Conservation (phyloP, 53 echinoderm and acorn worm species). For the Paracentrotus lividus region DNA sequence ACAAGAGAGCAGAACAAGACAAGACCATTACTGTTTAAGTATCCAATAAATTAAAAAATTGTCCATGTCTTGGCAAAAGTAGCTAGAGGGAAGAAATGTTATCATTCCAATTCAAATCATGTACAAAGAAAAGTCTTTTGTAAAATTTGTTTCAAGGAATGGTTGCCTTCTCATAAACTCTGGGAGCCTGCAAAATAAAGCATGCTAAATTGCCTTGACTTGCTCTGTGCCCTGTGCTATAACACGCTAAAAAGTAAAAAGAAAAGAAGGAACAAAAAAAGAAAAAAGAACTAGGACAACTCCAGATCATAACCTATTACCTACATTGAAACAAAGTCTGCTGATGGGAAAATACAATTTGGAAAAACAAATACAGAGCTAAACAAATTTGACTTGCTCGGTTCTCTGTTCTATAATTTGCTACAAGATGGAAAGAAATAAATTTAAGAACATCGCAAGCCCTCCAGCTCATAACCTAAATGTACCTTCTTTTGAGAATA, state of each 20-base stretch:
- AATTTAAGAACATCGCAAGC: background rate
- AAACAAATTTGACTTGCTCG: background rate
- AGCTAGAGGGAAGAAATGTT: conserved; percentile 33
- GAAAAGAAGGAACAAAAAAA: background rate
- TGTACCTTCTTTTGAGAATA: background rate
- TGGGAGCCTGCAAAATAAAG: background rate
- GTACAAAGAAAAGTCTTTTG: background rate
- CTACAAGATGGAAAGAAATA: background rate
- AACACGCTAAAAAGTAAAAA: background rate
- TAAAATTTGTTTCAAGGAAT: background rate
- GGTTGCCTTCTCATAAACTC: background rate
- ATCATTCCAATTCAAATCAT: background rate
- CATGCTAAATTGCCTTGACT: background rate
- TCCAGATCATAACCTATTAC: background rate
- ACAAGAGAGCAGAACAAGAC: conserved; percentile 67
- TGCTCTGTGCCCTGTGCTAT: conserved; percentile 37
- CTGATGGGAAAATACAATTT: background rate
- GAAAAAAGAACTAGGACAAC: no score
- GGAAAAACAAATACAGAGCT: background rate
- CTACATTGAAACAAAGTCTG: background rate
- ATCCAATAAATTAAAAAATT: background rate
- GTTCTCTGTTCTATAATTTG: conserved; percentile 4
- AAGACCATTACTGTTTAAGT: conserved; percentile 58
- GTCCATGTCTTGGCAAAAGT: conserved; percentile 11
- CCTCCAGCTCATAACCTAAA: background rate